Conservation (phyloP, 2,888 invertebrate species). For the Pristionchus japonicus region DNA sequence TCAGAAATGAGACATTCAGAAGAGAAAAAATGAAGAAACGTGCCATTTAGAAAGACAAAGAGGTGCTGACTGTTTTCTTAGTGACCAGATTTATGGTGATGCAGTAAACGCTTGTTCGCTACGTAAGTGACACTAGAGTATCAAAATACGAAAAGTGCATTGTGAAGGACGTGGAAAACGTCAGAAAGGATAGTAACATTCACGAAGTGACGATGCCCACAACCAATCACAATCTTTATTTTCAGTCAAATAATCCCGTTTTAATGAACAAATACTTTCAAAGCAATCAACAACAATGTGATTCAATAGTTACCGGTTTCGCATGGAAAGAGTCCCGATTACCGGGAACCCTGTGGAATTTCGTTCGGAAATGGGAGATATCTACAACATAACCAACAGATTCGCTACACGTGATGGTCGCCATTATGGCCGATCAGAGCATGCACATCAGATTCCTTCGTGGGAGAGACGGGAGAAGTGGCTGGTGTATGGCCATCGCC, state of each 20-base stretch:
- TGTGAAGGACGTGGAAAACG: no score
- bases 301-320: conserved; percentile 13
- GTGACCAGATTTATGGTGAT: not conserved
- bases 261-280: conserved; percentile 16
- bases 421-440: not conserved
- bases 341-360: conserved; percentile 23
- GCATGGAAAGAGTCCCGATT: not conserved
- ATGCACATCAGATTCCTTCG: not conserved
- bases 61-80: no score
- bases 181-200: no score
- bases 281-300: conserved; percentile 16
- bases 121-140: not conserved
- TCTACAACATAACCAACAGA: not conserved
- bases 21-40: not conserved
- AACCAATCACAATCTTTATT: no score
- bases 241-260: not conserved
- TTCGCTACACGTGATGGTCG: conserved; percentile 15
- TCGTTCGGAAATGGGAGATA: not conserved
- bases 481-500: not conserved
- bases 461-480: not conserved
- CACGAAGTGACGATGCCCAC: no score
- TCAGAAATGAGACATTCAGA: not conserved
- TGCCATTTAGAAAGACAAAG: not conserved
- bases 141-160: no score
- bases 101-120: not conserved